Base-by-base conservation (phyloP, 2,113 vertebrate species). In the Limnothrissa miodon region DNA sequence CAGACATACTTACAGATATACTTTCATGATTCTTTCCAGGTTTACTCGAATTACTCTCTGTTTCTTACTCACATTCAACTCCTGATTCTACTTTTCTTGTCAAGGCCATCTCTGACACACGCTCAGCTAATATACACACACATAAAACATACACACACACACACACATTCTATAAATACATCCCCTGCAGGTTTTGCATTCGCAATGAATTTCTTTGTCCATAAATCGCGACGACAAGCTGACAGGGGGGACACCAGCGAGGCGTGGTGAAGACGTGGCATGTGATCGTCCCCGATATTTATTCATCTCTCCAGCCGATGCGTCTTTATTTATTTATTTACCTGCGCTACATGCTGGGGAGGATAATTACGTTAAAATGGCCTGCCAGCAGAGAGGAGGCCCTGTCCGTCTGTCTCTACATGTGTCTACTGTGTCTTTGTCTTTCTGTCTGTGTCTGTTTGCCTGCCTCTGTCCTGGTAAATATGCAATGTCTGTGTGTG, bases 321-420 rank as follows among this genome's bases (percentile, higher is more conserved):
- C 66, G 15, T 74, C 29, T 19, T 74, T 74, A 66, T 87, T 81
- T 85, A 80, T 87, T 48, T 87, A 83, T 86, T 85, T 86, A 86
- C 84, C 86, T 86, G 83, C 46, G 59, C 51, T 79, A 44, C 46
- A 46, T 79, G 66, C 66, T 51, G 45, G 81, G 62, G 81, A 82
- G 80, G 80, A 86, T 90, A 88, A 88, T 90, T 88, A 84, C 84
- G 83, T 85, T 45, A 86, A 86, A 88, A 84, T 87, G 82, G 78
- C 36, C 62, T 87, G 83, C 79, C 59, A 85, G 85, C 70, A n/a
- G n/a, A n/a, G n/a, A n/a, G n/a, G n/a, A n/a, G n/a, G n/a, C n/a
- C n/a, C 29, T 79, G 48, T n/a, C 36, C 19, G 39, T 1, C 53
- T 29, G 23, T 23, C 4, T n/a, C n/a, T n/a, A n/a, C n/a, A n/a